A percentile compares a stretch with the other conserved stretches of the same genome.
Conservation (phyloP, 2,113 vertebrate species). For the Calidris pugnax region DNA sequence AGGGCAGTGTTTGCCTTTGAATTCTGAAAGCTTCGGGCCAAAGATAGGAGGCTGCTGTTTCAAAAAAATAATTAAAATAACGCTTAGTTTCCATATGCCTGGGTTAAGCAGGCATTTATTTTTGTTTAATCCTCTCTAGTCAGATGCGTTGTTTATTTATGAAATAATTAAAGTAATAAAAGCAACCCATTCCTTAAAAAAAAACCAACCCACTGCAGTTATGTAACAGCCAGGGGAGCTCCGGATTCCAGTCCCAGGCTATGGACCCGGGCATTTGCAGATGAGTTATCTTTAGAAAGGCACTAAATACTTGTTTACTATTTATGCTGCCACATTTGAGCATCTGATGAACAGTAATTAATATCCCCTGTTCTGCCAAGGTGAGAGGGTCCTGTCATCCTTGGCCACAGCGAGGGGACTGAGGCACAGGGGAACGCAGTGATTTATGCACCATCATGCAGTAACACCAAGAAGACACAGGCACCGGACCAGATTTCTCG, state of each 20-base stretch:
- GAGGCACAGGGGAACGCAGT: not conserved
- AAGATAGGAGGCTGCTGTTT: not conserved
- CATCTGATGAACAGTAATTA: not conserved
- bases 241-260: not conserved
- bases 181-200: not conserved
- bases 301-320: not conserved
- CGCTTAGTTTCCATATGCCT: not conserved
- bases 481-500: not conserved
- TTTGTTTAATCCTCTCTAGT: constrained; percentile 26
- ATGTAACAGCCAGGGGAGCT: not conserved
- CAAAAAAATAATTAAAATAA: constrained; percentile 30
- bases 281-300: constrained; percentile 21
- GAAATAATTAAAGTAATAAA: constrained; percentile 38
- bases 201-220: not conserved
- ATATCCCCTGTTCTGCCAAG: not conserved
- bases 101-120: constrained; percentile 31
- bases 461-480: not conserved
- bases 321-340: not conserved
- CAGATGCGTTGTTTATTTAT: constrained; percentile 4
- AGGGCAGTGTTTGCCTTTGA: not conserved
- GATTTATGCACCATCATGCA: constrained; percentile 43
- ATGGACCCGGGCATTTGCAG: not conserved
- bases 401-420: not conserved
- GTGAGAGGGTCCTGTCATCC: not conserved
- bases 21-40: not conserved